Percentiles rank a stretch among this genome's conserved stretches.
Evolutionary conservation across 2,888 invertebrate genomes (phyloP).

Genomic region (Didymodactylos carnosus): DNA sequence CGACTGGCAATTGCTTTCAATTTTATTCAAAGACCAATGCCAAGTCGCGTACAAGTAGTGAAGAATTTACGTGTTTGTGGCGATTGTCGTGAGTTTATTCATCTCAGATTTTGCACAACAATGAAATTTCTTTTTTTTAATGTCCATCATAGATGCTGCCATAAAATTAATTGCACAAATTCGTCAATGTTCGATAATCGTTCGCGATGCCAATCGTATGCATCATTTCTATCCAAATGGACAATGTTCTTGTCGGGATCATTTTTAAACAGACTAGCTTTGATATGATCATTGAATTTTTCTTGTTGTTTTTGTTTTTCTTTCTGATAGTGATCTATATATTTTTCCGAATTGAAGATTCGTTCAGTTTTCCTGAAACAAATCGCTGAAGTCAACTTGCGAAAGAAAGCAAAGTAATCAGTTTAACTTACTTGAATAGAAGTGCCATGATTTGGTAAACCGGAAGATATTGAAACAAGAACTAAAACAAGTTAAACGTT

Average conservation of each 20-base stretch:
- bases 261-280: too few species aligned
- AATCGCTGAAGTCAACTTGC: too few species aligned
- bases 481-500: slow-evolving; percentile 43
- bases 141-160: background rate
- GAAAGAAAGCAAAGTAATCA: too few species aligned
- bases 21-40: background rate
- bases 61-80: background rate
- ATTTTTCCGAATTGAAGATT: too few species aligned
- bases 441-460: slow-evolving; percentile 94
- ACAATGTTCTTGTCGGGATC: background rate
- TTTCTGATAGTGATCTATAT: too few species aligned
- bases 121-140: too few species aligned
- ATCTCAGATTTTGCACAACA: too few species aligned
- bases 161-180: background rate
- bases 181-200: background rate
- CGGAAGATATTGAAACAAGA: slow-evolving; percentile 91
- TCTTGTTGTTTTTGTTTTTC: too few species aligned
- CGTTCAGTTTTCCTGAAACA: too few species aligned
- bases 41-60: background rate
- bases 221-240: background rate
- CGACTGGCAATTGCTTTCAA: background rate
- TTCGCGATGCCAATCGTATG: background rate
- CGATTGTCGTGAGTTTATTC: background rate
- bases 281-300: too few species aligned
- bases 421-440: too few species aligned